Conservation (phyloP, 2,888 invertebrate genomes). For the Eustalomyia histrio region DNA sequence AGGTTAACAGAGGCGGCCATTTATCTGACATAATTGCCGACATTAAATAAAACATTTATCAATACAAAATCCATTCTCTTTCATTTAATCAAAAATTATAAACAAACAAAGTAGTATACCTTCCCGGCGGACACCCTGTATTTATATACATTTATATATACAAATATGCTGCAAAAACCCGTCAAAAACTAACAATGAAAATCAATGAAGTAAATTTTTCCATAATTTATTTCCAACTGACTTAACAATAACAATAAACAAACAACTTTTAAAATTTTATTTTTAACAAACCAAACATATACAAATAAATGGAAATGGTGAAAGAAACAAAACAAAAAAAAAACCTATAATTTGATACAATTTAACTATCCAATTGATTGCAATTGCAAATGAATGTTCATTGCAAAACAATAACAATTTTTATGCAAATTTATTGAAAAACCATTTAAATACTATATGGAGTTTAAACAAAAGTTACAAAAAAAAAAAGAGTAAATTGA, state of each 20-base stretch:
- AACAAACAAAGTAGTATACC: too few relatives aligned
- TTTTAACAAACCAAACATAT: conserved; percentile 14
- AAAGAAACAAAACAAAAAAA: too few relatives aligned
- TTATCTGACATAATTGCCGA: too few relatives aligned
- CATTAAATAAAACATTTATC: too few relatives aligned
- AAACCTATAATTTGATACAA: conserved; percentile 5
- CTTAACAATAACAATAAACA: conserved; percentile 56
- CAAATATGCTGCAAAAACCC: conserved; percentile 27
- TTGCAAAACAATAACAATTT: conserved; percentile 45
- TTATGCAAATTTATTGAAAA: conserved; percentile 46
- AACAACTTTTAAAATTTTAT: conserved; percentile 41
- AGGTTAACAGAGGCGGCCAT: too few relatives aligned
- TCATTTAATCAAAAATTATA: too few relatives aligned
- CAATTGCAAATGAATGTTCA: conserved; percentile 22
- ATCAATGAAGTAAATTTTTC: conserved; percentile 65
- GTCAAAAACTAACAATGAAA: conserved; percentile 47
- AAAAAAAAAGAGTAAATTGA: conserved; percentile 32
- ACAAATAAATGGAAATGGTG: conserved; percentile 19
- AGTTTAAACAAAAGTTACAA: conserved; percentile 1
- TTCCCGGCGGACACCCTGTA: too few relatives aligned
- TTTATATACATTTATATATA: too few relatives aligned
- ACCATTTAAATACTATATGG: conserved; percentile 22
- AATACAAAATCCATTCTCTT: too few relatives aligned
- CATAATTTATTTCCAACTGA: conserved; percentile 62
- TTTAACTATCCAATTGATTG: not conserved